Base-by-base conservation (phyloP, 1,140 invertebrate species). In the Bombus consobrinus region DNA sequence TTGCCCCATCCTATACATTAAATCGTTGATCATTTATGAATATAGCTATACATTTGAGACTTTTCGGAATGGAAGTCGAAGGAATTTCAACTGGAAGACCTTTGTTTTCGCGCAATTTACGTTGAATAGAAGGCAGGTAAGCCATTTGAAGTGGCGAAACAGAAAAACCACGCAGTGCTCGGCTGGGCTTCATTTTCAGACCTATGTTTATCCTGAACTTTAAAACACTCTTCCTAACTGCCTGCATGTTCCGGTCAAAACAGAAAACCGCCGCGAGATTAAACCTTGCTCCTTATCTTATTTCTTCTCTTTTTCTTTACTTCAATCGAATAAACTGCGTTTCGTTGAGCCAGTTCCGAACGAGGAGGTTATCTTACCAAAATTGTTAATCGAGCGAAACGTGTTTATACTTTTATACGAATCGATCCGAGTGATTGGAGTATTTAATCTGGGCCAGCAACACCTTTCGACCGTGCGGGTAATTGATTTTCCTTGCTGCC, bases 401-500 rank as follows among this genome's bases (percentile, higher is more conserved):
- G n/a, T 39, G n/a, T 12, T 34, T 64, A 22, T 25, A 53, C 43
- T 8, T 53, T 53, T 53, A 53, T 18, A 25, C 3, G 25, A 15
- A 15, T 22, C 13, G 57, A 64, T 43, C 22, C 32, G 28, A 41
- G 6, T 8, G 53, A 74, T 53, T 53, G n/a, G n/a, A 53, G 41
- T 75, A 15, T 80, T 80, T 69, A 82, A 82, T 75, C 57, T 57
- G 3, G n/a, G 53, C 37, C 57, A 25, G 77, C 69, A 66, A 81
- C 83, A 81, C 87, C 74, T 83, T 74, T 57, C 75, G 43, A 68
- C 43, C 41, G 25, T n/a, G 43, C 64, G 73, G 53, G 82, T 90
- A 90, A 91, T 90, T 87, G 89, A 91, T 89, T 90, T 91, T 87
- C 81, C 81, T 43, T 88, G 89, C 87, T 82, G 64, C 62, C 69